Conservation (phyloP, 2,888 invertebrate species). For the Dione juno region DNA sequence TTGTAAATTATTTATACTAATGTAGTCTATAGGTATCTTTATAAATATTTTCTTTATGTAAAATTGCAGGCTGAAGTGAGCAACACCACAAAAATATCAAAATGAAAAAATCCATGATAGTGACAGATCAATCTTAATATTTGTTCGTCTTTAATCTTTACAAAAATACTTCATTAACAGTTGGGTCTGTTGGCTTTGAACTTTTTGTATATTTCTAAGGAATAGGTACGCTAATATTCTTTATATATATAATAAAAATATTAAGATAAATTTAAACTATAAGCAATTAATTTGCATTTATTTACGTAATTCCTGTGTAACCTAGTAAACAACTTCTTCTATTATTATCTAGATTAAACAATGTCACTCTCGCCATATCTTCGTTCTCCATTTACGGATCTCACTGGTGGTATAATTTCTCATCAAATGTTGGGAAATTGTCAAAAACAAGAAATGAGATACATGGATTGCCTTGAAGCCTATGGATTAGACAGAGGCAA, state of each 20-base stretch:
- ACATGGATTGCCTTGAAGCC: conserved; percentile 91
- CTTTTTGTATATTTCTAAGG: not conserved
- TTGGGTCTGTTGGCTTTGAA: too few relatives aligned
- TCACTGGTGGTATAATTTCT: conserved; percentile 85
- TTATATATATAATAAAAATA: too few relatives aligned
- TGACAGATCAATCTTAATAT: not conserved
- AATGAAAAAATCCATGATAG: not conserved
- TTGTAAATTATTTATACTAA: too few relatives aligned
- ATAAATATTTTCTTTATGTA: too few relatives aligned
- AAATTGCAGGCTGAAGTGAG: not conserved
- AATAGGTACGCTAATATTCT: not conserved
- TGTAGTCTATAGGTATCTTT: too few relatives aligned
- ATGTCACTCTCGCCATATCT: conserved; percentile 87
- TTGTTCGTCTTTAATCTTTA: not conserved
- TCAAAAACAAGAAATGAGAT: conserved; percentile 86
- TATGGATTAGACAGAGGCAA: conserved; percentile 88
- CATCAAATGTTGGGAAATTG: conserved; percentile 87
- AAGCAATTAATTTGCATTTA: conserved; percentile 23
- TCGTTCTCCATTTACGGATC: conserved; percentile 88
- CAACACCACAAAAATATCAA: not conserved
- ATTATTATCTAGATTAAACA: conserved; percentile 46
- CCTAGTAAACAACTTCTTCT: conserved; percentile 32
- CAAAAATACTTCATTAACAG: not conserved
- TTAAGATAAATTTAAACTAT: not conserved
- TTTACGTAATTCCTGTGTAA: conserved; percentile 51